A percentile compares a stretch with the other conserved stretches of the same genome.
These are phyloP conservation scores for Campylomormyrus tamandua DNA, from an alignment of 2,113 vertebrate genomes.

Conservation along the genomic window DNA sequence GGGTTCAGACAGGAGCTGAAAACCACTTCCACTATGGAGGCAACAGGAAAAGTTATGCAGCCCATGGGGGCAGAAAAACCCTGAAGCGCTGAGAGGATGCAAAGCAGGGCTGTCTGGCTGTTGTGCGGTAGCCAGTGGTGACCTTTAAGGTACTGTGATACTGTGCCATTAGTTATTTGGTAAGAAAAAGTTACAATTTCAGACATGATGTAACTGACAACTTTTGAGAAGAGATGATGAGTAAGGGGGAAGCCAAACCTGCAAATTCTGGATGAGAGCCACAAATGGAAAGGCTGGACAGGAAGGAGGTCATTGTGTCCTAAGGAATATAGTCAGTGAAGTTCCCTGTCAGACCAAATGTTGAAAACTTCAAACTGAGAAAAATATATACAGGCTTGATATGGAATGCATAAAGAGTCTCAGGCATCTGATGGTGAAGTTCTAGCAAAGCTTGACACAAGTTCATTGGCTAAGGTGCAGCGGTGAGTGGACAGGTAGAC, in stretches of 20 bases:
- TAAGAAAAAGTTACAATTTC: not conserved
- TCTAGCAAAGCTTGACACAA: not conserved
- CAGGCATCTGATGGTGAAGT: not conserved
- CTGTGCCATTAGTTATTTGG: not conserved
- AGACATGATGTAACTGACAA: slow-evolving; percentile 2
- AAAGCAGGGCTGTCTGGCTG: not conserved
- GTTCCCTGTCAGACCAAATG: not conserved
- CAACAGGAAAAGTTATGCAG: not conserved
- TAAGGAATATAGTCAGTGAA: not conserved
- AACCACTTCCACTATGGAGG: not conserved
- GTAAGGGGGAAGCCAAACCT: not conserved
- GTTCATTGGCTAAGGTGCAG: not conserved
- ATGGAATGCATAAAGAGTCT: not conserved
- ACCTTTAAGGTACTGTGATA: slow-evolving; percentile 6
- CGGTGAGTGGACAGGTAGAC: not conserved
- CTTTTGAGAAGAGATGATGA: not conserved
- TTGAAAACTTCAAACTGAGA: not conserved
- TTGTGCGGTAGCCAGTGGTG: not conserved
- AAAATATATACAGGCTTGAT: not conserved
- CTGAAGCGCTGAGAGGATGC: not conserved
- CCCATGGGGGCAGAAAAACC: slow-evolving; percentile 3
- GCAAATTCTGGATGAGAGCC: not conserved
- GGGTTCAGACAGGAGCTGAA: not conserved
- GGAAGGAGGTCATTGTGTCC: not conserved
- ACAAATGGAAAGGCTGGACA: not conserved